Conservation (phyloP, 92 coral and sea anemone genomes). For the Zoanthus sansibaricus region DNA sequence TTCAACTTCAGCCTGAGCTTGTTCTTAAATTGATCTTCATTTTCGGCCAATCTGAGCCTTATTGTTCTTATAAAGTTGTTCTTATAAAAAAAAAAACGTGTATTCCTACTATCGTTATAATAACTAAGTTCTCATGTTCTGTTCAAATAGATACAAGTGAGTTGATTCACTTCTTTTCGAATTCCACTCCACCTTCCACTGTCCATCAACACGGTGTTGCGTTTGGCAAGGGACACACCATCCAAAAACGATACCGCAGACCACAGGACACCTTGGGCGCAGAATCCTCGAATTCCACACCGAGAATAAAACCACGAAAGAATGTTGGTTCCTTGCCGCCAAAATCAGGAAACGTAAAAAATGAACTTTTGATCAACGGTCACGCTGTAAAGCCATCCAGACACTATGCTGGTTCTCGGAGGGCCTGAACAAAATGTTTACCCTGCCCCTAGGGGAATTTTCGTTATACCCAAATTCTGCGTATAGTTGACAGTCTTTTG, state of each 20-base stretch:
- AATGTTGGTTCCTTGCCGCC: slow-evolving; percentile 51
- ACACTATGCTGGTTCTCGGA: slow-evolving; percentile 51
- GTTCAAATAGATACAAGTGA: slow-evolving; percentile 56
- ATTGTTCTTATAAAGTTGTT: too few species aligned
- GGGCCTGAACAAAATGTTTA: background rate
- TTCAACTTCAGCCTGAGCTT: too few species aligned
- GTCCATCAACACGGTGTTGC: slow-evolving; percentile 76
- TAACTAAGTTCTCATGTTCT: background rate
- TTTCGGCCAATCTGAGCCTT: too few species aligned
- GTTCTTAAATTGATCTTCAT: too few species aligned
- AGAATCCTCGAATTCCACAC: slow-evolving; percentile 86
- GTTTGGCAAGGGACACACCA: slow-evolving; percentile 82
- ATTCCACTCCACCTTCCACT: slow-evolving; percentile 81
- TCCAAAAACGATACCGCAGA: slow-evolving; percentile 84
- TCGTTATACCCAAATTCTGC: background rate
- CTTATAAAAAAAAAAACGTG: too few species aligned
- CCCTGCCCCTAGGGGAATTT: background rate
- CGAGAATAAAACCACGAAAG: slow-evolving; percentile 79
- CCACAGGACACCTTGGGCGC: slow-evolving; percentile 81
- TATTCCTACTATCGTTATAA: background rate
- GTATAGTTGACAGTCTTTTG: background rate
- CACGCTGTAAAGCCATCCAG: slow-evolving; percentile 81
- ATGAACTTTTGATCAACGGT: slow-evolving; percentile 85
- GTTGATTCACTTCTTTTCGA: slow-evolving; percentile 72
- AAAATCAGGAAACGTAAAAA: slow-evolving; percentile 60